Percentiles rank a stretch among this genome's conserved stretches.
phyloP scores from a whole-genome alignment of 2,113 vertebrate species.

The Leptobrachium leishanense region DNA sequence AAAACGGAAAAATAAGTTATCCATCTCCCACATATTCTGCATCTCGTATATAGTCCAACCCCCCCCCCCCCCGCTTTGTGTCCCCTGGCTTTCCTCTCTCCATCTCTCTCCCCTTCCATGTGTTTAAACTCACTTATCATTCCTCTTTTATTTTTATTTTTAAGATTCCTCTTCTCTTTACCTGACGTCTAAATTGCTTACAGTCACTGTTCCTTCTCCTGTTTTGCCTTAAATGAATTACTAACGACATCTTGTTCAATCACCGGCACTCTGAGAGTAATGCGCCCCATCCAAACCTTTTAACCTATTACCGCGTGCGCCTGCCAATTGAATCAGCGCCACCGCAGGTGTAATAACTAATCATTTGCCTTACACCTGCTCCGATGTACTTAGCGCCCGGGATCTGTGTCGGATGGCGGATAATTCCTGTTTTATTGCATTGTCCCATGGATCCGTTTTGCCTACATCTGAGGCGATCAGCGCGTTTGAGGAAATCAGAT shows the following conservation, averaged over 20 bases:
- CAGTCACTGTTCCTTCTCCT: slow-evolving; percentile 90
- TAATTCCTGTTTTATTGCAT: slow-evolving; percentile 98
- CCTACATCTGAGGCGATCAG: slow-evolving; percentile 80
- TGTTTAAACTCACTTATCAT: slow-evolving; percentile 78
- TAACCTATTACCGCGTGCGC: slow-evolving; percentile 99
- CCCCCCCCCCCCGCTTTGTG: not conserved
- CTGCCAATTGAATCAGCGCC: slow-evolving; percentile 99
- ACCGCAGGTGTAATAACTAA: slow-evolving; percentile 99
- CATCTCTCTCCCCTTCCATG: slow-evolving; percentile 55
- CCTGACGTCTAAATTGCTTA: slow-evolving; percentile 92
- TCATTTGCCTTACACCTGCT: slow-evolving; percentile 92
- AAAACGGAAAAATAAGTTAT: too few relatives aligned
- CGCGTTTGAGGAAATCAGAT: slow-evolving; percentile 84
- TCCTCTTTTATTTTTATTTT: slow-evolving; percentile 65
- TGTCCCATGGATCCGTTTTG: slow-evolving; percentile 84
- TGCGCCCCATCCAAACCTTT: slow-evolving; percentile 99
- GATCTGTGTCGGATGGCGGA: slow-evolving; percentile 84
- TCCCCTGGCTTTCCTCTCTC: not conserved
- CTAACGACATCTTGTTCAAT: slow-evolving; percentile 94
- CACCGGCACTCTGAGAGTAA: slow-evolving; percentile 97
- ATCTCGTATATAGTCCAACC: too few relatives aligned
- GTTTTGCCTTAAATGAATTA: slow-evolving; percentile 99
- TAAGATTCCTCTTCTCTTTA: slow-evolving; percentile 79
- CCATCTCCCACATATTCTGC: too few relatives aligned
- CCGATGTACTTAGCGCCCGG: slow-evolving; percentile 89